phyloP scores from a whole-genome alignment of 2,797 vertebrate species.

The Thunnus albacares region DNA sequence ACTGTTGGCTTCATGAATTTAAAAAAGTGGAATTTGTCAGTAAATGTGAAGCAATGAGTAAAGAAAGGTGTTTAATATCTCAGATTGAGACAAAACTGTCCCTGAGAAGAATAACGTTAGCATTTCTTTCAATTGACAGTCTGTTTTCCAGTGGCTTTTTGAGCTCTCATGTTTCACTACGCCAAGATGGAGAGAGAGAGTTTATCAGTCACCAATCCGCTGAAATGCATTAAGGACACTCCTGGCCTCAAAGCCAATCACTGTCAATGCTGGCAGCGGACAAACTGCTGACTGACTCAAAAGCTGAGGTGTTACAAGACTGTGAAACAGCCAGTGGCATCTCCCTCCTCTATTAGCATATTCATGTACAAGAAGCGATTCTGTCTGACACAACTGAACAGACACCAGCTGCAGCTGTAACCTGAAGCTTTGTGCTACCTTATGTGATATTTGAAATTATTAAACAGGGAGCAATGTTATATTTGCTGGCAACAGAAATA shows the following conservation, averaged over 20 bases:
- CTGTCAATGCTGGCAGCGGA: constrained; percentile 56
- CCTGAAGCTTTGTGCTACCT: constrained; percentile 38
- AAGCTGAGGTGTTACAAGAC: constrained; percentile 65
- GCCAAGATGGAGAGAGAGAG: constrained; percentile 18
- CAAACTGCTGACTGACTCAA: constrained; percentile 70
- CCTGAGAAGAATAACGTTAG: constrained; percentile 13
- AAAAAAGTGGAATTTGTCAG: constrained; percentile 2
- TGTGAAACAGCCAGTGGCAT: constrained; percentile 66
- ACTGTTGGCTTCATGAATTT: neutral
- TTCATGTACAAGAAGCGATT: constrained; percentile 66
- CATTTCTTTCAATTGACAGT: constrained; percentile 29
- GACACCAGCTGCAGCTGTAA: constrained; percentile 44
- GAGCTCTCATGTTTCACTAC: constrained; percentile 38
- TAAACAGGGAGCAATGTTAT: constrained; percentile 15
- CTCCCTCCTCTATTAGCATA: constrained; percentile 72
- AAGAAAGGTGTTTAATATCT: neutral
- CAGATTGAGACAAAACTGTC: constrained; percentile 10
- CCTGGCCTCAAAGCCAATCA: constrained; percentile 57
- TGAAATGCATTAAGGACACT: constrained; percentile 51
- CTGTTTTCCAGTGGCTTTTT: constrained; percentile 28
- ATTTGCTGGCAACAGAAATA: constrained; percentile 18
- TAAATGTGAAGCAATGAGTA: neutral
- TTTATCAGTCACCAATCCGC: constrained; percentile 41
- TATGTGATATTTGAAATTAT: constrained; percentile 40
- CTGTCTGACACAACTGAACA: constrained; percentile 58